Base-by-base conservation (phyloP, 2,888 invertebrate species). In the Rhopalosiphum nymphaeae region DNA sequence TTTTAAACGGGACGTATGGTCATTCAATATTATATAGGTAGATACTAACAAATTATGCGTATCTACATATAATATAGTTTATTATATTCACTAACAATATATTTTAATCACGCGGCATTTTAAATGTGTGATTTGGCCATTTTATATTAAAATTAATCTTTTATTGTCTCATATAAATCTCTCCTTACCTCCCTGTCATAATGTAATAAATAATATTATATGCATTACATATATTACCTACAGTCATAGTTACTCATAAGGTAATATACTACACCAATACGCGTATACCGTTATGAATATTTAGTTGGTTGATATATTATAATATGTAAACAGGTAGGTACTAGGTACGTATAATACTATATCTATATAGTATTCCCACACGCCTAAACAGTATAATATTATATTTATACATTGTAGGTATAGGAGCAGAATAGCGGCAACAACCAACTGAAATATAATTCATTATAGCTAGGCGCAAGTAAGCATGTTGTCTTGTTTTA, bases 351-450 rank as follows among this genome's bases (percentile, higher is more conserved):
- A 21, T 16, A 53, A 53, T 53, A 78, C 11, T 53, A 78, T 26
- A 36, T 78, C 7, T 21, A 21, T 42, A 21, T 78, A 78, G 36
- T 91, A 91, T 91, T 91, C 91, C 53, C 91, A 91, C 91, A 53
- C 84, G 13, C 49, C 9, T 53, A 44, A 89, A 11, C 36, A 11
- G 25, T 36, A 44, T 26, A 26, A 44, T 85, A 26, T 44, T 85
- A 85, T 85, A 85, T 26, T 85, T 44, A 44, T 85, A 29, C 4
- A 44, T 85, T 44, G 85, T 44, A 44, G 36, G 53, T 88, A 89
- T 42, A 56, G 36, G 56, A 4, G 36, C 78, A 21, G 78, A 36
- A 78, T 78, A 78, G 78, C 78, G 36, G 67, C 16, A 78, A 36
- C 29, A 25, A 78, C 49, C 26, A 44, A 26, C 49, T 36, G 26